phyloP scores from a whole-genome alignment of 2,888 invertebrate species.

The Meandrusa payeni region DNA sequence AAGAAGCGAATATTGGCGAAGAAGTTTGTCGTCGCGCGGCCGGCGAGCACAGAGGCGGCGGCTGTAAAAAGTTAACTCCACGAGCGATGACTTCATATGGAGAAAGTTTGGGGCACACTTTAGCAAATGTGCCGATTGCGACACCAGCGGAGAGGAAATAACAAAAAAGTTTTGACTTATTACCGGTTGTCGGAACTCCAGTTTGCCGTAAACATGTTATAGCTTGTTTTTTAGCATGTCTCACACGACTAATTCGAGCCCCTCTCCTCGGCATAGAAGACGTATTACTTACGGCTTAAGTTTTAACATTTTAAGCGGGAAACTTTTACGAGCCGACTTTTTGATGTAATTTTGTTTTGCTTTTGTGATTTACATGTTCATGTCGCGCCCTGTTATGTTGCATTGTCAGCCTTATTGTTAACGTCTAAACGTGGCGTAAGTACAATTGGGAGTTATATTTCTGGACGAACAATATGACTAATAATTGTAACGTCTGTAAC shows the following conservation, averaged over 20 bases:
- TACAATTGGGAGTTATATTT: no score
- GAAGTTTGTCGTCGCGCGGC: constrained; percentile 15
- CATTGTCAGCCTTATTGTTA: no score
- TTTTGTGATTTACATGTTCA: neutral
- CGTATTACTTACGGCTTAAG: constrained; percentile 17
- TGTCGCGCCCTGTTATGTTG: neutral
- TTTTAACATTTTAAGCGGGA: constrained; percentile 10
- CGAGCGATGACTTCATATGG: constrained; percentile 53
- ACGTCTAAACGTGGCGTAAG: no score
- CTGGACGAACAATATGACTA: no score
- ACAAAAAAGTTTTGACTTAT: constrained; percentile 67
- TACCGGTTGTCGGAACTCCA: constrained; percentile 29
- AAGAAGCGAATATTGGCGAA: constrained; percentile 9
- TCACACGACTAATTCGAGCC: constrained; percentile 44
- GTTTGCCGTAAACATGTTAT: constrained; percentile 59
- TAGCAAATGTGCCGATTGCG: constrained; percentile 63
- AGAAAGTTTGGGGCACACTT: constrained; percentile 64
- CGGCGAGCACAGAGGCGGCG: constrained; percentile 40
- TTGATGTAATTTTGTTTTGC: constrained; percentile 1
- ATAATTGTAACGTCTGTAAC: no score
- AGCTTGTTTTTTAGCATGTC: constrained; percentile 58
- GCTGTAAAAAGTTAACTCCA: constrained; percentile 58
- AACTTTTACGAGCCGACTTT: constrained; percentile 14
- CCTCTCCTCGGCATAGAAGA: neutral
- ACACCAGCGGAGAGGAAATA: constrained; percentile 53